Percentiles rank a stretch among this genome's conserved stretches.
Evolutionary conservation across 1,140 invertebrate species (phyloP).

Genomic region (Triops longicaudatus): DNA sequence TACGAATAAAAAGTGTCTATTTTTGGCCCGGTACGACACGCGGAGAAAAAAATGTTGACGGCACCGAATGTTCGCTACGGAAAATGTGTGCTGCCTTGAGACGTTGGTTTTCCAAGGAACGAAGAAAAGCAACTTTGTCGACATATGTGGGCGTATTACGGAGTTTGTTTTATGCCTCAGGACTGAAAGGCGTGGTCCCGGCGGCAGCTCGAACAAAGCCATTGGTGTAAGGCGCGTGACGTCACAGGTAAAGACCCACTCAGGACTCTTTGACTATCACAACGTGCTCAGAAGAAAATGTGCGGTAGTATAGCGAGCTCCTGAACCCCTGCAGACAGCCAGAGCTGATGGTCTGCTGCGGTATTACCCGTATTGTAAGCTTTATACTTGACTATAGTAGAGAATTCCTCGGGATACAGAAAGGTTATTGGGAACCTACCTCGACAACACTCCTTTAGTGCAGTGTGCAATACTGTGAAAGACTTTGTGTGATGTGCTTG

Average conservation of each 20-base stretch:
- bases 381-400: conserved; percentile 13
- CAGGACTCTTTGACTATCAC: not conserved
- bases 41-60: too few species aligned
- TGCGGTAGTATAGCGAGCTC: not conserved
- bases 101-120: not conserved
- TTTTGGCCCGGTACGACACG: too few species aligned
- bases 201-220: not conserved
- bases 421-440: not conserved
- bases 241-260: conserved; percentile 1
- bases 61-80: too few species aligned
- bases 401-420: not conserved
- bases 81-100: not conserved
- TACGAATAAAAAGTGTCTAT: too few species aligned
- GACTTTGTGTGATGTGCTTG: not conserved
- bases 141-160: not conserved
- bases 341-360: conserved; percentile 5
- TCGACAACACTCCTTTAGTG: not conserved
- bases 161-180: not conserved
- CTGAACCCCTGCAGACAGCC: not conserved
- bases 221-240: not conserved
- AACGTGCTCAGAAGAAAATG: conserved; percentile 12
- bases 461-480: conserved; percentile 2
- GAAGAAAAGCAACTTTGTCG: not conserved
- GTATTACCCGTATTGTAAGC: not conserved
- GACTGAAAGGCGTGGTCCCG: not conserved